Percentiles rank a stretch among this genome's conserved stretches.
These are phyloP conservation scores for Rhegmatorhina hoffmannsi DNA, from an alignment of 2,113 vertebrate species.

Conservation along the genomic window DNA sequence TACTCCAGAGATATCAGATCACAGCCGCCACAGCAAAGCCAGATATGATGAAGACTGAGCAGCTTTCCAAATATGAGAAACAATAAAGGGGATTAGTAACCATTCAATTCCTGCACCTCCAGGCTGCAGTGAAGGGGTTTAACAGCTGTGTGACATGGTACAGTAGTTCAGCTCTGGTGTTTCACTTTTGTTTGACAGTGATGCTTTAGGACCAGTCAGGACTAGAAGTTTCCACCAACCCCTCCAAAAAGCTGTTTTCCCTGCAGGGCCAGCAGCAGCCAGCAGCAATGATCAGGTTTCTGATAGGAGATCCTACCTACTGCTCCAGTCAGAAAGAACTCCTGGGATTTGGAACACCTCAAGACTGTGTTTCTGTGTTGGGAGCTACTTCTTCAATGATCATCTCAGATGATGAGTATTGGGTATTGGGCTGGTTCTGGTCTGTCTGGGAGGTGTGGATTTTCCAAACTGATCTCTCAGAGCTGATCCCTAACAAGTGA, in stretches of 20 bases:
- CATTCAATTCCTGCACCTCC: not conserved
- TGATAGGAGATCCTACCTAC: not conserved
- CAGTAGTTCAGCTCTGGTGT: not conserved
- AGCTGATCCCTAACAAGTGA: accelerated
- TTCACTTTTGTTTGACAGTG: not conserved
- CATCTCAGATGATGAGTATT: not conserved
- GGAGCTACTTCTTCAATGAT: not conserved
- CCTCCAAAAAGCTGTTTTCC: not conserved
- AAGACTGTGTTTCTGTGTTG: accelerated
- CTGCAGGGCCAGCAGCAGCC: not conserved
- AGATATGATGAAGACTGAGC: not conserved
- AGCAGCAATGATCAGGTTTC: accelerated
- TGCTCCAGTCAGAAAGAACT: not conserved
- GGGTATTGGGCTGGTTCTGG: not conserved
- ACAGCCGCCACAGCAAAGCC: not conserved
- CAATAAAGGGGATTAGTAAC: not conserved
- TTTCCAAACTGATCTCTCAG: not conserved
- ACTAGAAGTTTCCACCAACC: not conserved
- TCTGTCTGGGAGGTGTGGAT: not conserved
- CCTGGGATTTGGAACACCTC: not conserved
- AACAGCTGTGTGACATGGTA: not conserved
- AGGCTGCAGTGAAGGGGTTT: not conserved
- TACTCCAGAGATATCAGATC: not conserved
- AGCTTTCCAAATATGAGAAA: not conserved
- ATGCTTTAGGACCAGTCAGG: not conserved